Evolutionary conservation across 2,888 invertebrate species (phyloP), one percentile per base, ranked within the genome.

Genomic region (Synergus laeviventris): DNA sequence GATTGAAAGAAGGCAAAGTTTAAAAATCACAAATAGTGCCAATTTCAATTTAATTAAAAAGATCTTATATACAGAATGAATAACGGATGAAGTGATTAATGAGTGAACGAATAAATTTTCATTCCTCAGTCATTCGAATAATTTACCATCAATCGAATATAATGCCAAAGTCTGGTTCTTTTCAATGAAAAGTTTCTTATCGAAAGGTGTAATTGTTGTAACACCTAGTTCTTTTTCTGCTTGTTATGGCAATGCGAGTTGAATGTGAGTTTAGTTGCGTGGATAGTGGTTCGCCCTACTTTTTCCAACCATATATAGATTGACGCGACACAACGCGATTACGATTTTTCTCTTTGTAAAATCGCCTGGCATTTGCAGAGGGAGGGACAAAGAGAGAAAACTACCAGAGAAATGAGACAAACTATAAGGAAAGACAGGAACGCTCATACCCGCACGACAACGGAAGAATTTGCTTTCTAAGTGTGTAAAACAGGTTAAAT

Each of bases 391-490:
- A 75, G 66, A 73, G 74, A 60, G 61, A 83, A 83, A 59, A 21
- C 12, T 14, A 14, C 12, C 11, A 59, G 59, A 59, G 59, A 59
- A 59, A 59, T 12, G 59, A 59, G 59, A 59, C 80, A 85, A 82
- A 83, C 81, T 79, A 81, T 81, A 78, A 81, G 74, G 77, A 81
- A 80, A 73, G 62, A 77, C 77, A 64, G 8, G 21, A 45, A 56
- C 21, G 74, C 61, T 73, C 39, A 78, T 61, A 59, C 59, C 59
- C 59, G 59, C 42, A 24, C 8, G 36, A 2, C 60, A 75, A 75
- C 76, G 66, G 70, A 49, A 74, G 80, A 81, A 81, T 84, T 86
- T 82, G 86, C 87, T 88, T 89, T 89, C 88, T 88, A 89, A 88
- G 85, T 82, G 82, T 77, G 80, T 49, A 61, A 83, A 81, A 78